Conservation (phyloP, 2,797 vertebrate genomes). For the Rhinatrema bivittatum region DNA sequence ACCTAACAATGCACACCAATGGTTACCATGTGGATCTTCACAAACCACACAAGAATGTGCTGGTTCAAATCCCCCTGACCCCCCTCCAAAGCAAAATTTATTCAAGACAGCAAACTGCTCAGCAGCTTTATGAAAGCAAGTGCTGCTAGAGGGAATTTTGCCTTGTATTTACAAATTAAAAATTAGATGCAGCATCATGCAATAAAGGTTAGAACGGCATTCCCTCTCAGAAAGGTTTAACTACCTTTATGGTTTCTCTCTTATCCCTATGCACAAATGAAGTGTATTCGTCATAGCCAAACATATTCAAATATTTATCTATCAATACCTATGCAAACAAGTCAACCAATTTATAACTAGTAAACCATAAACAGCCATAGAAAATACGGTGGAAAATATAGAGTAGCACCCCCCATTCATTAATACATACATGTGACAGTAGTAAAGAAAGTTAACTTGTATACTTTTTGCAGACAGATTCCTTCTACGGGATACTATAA, state of each 20-base stretch:
- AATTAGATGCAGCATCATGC: slow-evolving; percentile 60
- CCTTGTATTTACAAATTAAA: slow-evolving; percentile 67
- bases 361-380: slow-evolving; percentile 3
- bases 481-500: no score
- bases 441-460: no score
- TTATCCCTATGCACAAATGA: slow-evolving; percentile 18
- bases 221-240: slow-evolving; percentile 11
- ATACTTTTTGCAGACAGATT: no score
- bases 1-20: slow-evolving; percentile 78
- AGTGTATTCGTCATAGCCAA: no score
- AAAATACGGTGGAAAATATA: slow-evolving; percentile 13
- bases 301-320: not conserved
- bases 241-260: slow-evolving; percentile 21
- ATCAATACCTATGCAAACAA: not conserved
- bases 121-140: slow-evolving; percentile 65
- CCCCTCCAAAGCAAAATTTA: slow-evolving; percentile 77
- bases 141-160: slow-evolving; percentile 57
- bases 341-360: no score
- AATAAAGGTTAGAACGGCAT: slow-evolving; percentile 38
- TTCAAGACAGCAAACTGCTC: slow-evolving; percentile 84
- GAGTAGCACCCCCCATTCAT: slow-evolving; percentile 1
- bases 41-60: slow-evolving; percentile 93
- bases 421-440: slow-evolving; percentile 1
- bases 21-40: slow-evolving; percentile 98
- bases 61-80: slow-evolving; percentile 88